Evolutionary conservation across 2,113 vertebrate genomes (phyloP), one percentile per base, ranked within the genome.

Genomic region (Clarias macrocephalus): DNA sequence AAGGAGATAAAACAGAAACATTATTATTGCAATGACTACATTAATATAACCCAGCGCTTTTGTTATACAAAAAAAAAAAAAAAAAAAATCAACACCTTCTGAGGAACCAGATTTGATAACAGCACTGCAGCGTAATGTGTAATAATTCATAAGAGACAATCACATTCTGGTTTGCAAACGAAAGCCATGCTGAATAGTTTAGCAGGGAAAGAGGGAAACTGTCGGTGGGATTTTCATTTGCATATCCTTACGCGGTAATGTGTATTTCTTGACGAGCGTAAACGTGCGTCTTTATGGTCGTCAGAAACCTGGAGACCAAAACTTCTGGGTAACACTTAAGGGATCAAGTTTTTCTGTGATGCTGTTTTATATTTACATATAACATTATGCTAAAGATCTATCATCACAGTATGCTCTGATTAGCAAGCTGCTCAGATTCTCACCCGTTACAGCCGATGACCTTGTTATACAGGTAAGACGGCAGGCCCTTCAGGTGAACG

Each of bases 381-480:
- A 7, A 23, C 3, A 0, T 52, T 25, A 52, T 16, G 25, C 21
- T 63, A 60, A 30, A n/a, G 37, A 82, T 42, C 52, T 25, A 23
- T n/a, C 28, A 54, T 21, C 25, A 56, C 42, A 60, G 63, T 23
- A 30, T 52, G 0, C 42, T 65, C 54, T 25, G n/a, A 4, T 48
- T 68, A 15, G 33, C 18, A 72, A 33, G n/a, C 42, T 54, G 48
- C 18, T 82, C 57, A 21, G 33, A 57, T 8, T 21, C 88, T 93
- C 93, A 95, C 97, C 98, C 97, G 90, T 94, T 99, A 93, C 97
- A 99, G 89, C 98, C 97, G 83, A 99, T 97, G 91, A 99, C 98
- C 94, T 99, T 99, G 91, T 98, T 99, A 87, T 99, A 99, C 66
- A 99, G 93, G 42, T 96, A 99, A 9, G 98, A 99, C 0, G 98